These are phyloP conservation scores for Otolemur garnettii DNA, from an alignment of 2,113 vertebrate genomes.

Conservation along the genomic window DNA sequence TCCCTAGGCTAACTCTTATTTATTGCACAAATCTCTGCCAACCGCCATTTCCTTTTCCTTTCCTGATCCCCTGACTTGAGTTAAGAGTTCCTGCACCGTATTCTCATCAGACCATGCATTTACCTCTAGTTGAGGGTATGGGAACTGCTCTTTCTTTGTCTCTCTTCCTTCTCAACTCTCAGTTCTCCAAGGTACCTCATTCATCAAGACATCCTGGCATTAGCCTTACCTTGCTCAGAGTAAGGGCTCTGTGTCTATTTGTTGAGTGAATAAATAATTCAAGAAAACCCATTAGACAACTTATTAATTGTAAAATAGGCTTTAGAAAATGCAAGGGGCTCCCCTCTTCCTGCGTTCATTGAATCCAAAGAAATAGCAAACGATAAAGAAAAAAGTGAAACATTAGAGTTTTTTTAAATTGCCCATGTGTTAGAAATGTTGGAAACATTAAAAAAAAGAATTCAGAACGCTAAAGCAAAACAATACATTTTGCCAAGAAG, in stretches of 20 bases:
- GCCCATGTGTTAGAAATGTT: constrained; percentile 67
- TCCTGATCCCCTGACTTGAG: background rate
- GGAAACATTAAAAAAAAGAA: constrained; percentile 66
- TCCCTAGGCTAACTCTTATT: background rate
- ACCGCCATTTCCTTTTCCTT: background rate
- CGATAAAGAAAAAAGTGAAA: background rate
- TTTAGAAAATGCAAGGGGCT: constrained; percentile 1
- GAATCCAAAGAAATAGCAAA: background rate
- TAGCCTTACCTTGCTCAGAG: background rate
- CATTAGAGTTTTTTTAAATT: constrained; percentile 46
- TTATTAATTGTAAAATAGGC: background rate
- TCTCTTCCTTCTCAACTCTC: background rate
- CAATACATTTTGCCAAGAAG: constrained; percentile 75
- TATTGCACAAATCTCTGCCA: background rate
- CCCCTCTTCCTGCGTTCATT: constrained; percentile 4
- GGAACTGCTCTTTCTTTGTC: background rate
- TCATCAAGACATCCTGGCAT: background rate
- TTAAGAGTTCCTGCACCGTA: background rate
- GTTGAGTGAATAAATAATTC: constrained; percentile 30
- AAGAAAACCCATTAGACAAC: background rate
- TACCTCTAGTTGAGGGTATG: background rate
- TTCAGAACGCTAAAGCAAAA: constrained; percentile 77
- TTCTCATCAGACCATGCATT: background rate
- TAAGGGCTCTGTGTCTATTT: background rate
- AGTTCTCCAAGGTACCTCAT: background rate